Evolutionary conservation across 2,888 invertebrate species (phyloP).

Genomic region (Lottia gigantea): DNA sequence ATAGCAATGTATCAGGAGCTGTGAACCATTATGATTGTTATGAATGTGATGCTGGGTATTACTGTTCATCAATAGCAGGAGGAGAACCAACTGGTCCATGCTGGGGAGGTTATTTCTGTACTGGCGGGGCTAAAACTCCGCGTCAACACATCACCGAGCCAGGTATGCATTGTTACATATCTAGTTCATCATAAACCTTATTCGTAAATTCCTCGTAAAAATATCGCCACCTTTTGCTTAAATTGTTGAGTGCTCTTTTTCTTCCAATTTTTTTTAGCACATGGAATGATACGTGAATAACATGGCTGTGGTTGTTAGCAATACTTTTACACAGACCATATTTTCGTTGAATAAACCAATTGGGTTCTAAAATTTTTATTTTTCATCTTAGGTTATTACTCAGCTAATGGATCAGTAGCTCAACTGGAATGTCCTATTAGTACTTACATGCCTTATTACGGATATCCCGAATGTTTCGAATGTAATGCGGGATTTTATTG

Average conservation of each 20-base stretch:
- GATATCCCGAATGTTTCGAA: conserved; percentile 47
- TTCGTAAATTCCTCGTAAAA: too few species aligned
- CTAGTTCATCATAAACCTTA: too few species aligned
- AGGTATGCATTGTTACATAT: conserved; percentile 36
- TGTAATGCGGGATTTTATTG: conserved; percentile 65
- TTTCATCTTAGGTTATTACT: conserved; percentile 55
- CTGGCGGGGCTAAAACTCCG: conserved; percentile 45
- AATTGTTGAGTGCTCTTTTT: too few species aligned
- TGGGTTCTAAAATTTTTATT: too few species aligned
- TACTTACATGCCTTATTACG: conserved; percentile 55
- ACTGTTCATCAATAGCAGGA: conserved; percentile 56
- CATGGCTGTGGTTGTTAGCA: too few species aligned
- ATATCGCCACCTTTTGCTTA: too few species aligned
- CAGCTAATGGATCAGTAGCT: conserved; percentile 56
- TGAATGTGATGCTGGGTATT: conserved; percentile 59
- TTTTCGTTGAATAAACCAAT: too few species aligned
- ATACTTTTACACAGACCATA: too few species aligned
- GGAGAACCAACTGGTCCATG: conserved; percentile 51
- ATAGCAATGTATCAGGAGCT: conserved; percentile 64
- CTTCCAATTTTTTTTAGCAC: too few species aligned
- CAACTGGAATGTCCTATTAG: conserved; percentile 58
- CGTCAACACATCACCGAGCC: conserved; percentile 49
- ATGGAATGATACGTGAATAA: too few species aligned
- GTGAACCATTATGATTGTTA: conserved; percentile 60
- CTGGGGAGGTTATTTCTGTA: conserved; percentile 52